Base-by-base conservation (phyloP, 2,113 vertebrate genomes). In the Myrmecophaga tridactyla region DNA sequence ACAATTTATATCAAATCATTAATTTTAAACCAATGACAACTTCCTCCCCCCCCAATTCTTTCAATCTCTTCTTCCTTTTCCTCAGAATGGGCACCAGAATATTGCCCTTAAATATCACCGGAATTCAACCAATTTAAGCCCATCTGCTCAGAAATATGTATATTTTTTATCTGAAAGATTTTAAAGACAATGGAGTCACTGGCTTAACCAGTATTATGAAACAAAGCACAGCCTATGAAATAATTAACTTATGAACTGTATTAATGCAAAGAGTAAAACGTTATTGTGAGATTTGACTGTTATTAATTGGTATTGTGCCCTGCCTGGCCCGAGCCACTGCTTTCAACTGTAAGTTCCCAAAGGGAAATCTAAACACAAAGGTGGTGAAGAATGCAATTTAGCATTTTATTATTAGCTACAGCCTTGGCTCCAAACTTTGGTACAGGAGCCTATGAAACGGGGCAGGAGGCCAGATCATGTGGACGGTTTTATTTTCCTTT, bases 321-420 rank as follows among this genome's bases (percentile, higher is more conserved):
- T 6, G 0, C 5, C 29, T 20, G 18, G 31, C 39, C 31, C 36
- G 11, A 2, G 23, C 2, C 17, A 12, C 46, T 23, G 31, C 11
- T 0, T 34, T 13, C 6, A 23, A 39, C 58, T 60, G 18, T 7
- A 6, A 1, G 27, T 29, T 14, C 48, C 53, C 31, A 53, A 39
- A 75, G 39, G 39, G 46, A 21, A 23, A 20, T 63, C 5, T 3
- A 17, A 41, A 4, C 10, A 6, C 39, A 41, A 60, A 3, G 60
- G 10, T n/a, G 27, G 15, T 17, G 46, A 23, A 7, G 43, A 27
- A 1, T 14, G 1, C 18, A 23, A 3, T 4, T 14, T 4, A 21
- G 10, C 1, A 4, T 43, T 7, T 39, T 18, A 15, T 56, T 12
- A 36, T 56, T 21, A 1, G 39, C 15, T 18, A 9, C 15, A 23